Percentiles rank a stretch among this genome's conserved stretches.
These are phyloP conservation scores for Acyrthosiphon pisum DNA, from an alignment of 1,140 invertebrate genomes.

Conservation along the genomic window DNA sequence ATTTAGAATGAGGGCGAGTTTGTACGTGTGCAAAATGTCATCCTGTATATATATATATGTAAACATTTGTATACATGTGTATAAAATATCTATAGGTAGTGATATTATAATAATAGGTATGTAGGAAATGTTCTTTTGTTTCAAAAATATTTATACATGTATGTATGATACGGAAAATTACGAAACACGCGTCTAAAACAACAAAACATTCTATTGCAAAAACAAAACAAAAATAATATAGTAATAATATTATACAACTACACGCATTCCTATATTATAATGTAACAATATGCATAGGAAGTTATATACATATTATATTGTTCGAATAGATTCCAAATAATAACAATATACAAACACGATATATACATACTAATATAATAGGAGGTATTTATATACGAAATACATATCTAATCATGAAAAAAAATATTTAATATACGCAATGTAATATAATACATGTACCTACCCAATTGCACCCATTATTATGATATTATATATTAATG, in stretches of 20 bases:
- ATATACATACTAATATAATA: background rate
- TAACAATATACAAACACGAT: background rate
- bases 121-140: background rate
- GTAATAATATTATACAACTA: background rate
- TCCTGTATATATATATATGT: background rate
- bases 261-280: background rate
- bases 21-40: background rate
- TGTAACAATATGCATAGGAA: background rate
- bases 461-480: background rate
- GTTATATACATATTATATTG: background rate
- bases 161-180: background rate
- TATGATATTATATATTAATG: background rate
- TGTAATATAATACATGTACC: background rate
- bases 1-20: background rate
- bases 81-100: background rate
- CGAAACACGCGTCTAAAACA: background rate
- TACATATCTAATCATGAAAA: background rate
- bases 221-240: constrained; percentile 23
- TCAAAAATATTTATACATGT: background rate
- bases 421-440: background rate
- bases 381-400: background rate
- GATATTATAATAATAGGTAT: background rate
- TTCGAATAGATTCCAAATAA: background rate
- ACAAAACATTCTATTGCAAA: constrained; percentile 35
- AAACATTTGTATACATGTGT: background rate